Conservation (phyloP, 2,113 vertebrate genomes). For the Sceloporus tristichus region DNA sequence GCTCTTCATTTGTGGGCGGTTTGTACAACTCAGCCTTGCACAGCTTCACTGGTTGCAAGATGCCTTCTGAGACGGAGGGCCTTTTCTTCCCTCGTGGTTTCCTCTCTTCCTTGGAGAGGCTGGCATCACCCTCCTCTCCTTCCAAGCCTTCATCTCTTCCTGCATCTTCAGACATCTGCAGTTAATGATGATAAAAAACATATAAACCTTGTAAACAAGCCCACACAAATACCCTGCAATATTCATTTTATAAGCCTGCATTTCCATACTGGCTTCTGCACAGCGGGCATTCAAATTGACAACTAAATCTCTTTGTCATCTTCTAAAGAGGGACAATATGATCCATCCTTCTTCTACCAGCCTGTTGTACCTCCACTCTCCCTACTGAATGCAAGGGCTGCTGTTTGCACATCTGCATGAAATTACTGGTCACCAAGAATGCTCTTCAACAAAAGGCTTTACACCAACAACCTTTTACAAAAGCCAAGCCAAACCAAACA, state of each 20-base stretch:
- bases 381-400: too few relatives aligned
- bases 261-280: background rate
- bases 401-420: too few relatives aligned
- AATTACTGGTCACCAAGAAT: too few relatives aligned
- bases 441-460: too few relatives aligned
- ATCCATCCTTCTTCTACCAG: too few relatives aligned
- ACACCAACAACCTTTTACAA: too few relatives aligned
- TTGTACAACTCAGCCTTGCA: slow-evolving; percentile 88
- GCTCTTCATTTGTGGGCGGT: slow-evolving; percentile 91
- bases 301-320: too few relatives aligned
- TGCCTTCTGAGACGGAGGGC: slow-evolving; percentile 16
- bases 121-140: slow-evolving; percentile 39
- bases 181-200: too few relatives aligned
- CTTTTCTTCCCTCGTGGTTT: slow-evolving; percentile 40
- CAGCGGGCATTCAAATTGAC: too few relatives aligned
- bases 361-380: too few relatives aligned
- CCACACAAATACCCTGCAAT: background rate
- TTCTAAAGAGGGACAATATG: too few relatives aligned
- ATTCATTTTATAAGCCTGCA: background rate
- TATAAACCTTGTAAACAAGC: background rate
- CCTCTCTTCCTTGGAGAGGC: slow-evolving; percentile 67
- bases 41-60: slow-evolving; percentile 83
- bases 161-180: slow-evolving; percentile 22
- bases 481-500: too few relatives aligned
- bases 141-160: slow-evolving; percentile 4